Conservation (phyloP, 2,888 invertebrate genomes). For the Tenthredo distinguenda region DNA sequence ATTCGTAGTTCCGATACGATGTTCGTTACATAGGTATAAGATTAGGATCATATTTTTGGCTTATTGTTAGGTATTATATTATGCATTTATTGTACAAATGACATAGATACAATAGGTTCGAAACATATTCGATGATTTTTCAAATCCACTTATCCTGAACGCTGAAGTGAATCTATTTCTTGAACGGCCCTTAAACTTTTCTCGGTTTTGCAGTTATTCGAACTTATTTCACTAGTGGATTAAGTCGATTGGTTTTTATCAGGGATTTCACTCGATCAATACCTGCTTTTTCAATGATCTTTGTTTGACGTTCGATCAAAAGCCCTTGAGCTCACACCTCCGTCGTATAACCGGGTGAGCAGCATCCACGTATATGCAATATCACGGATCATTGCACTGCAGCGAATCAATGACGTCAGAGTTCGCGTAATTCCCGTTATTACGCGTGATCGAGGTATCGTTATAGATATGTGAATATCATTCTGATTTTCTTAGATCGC, state of each 20-base stretch:
- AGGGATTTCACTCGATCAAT: background rate
- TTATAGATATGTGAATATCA: background rate
- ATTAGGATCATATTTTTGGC: background rate
- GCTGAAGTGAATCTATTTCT: no score
- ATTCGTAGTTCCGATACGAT: background rate
- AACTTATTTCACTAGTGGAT: background rate
- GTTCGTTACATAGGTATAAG: background rate
- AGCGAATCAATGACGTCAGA: conserved; percentile 21
- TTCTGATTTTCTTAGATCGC: background rate
- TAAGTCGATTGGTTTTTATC: background rate
- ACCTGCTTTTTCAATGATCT: background rate
- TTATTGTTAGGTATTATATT: background rate
- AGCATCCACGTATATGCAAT: conserved; percentile 18
- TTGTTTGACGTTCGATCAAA: background rate
- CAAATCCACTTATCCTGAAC: no score
- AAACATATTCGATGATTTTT: background rate
- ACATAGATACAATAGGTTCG: background rate
- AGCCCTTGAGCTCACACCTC: background rate
- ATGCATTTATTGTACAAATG: no score
- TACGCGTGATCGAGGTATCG: background rate
- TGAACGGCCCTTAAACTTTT: background rate
- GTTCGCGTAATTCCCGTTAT: background rate
- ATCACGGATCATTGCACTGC: conserved; percentile 37
- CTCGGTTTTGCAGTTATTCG: background rate
- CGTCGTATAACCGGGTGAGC: background rate